Evolutionary conservation across 2,113 vertebrate species (phyloP).

Genomic region (Miniopterus natalensis): DNA sequence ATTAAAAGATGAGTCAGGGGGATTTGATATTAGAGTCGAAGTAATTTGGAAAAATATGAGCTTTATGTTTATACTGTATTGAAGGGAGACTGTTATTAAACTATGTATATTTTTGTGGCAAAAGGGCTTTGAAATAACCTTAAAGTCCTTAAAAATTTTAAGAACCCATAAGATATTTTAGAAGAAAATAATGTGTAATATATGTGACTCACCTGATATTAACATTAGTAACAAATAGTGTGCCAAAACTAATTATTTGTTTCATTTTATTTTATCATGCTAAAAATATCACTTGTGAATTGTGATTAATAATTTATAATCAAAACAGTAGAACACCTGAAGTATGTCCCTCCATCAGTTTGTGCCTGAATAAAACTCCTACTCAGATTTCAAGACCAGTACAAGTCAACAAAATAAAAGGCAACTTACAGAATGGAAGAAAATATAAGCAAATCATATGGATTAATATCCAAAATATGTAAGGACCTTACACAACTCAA

Average conservation of each 20-base stretch:
- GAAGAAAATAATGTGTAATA: constrained; percentile 40
- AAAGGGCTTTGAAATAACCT: neutral
- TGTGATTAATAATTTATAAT: constrained; percentile 1
- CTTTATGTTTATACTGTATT: neutral
- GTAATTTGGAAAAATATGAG: constrained; percentile 16
- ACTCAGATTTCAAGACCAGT: neutral
- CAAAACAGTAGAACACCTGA: neutral
- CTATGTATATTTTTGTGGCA: neutral
- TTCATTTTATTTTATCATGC: constrained; percentile 1
- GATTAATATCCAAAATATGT: neutral
- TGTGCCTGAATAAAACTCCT: neutral
- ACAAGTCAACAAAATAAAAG: neutral
- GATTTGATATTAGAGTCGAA: constrained; percentile 13
- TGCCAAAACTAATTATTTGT: neutral
- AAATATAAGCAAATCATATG: neutral
- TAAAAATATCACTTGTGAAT: neutral
- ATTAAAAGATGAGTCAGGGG: neutral
- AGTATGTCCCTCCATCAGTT: neutral
- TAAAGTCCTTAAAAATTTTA: neutral
- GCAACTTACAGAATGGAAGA: neutral
- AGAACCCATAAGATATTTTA: neutral
- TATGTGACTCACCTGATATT: neutral
- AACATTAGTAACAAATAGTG: neutral
- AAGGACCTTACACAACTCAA: neutral
- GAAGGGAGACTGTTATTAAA: neutral